These are phyloP conservation scores for Scyliorhinus canicula DNA, from an alignment of 2,797 vertebrate species.

Conservation along the genomic window DNA sequence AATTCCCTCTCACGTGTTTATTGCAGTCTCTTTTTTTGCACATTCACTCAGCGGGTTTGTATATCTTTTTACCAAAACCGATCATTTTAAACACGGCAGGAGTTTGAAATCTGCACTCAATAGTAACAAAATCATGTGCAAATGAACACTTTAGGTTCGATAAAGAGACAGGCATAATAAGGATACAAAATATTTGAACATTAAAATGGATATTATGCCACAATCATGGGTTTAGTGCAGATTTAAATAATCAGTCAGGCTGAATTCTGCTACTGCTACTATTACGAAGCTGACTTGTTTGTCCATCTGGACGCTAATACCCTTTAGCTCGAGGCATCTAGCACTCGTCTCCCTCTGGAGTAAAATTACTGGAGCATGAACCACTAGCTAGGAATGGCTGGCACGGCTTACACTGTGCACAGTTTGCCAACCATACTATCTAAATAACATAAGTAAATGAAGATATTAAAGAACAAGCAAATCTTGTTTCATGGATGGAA, in stretches of 20 bases:
- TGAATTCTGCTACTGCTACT: background rate
- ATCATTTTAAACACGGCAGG: background rate
- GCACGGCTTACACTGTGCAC: background rate
- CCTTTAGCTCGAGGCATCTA: background rate
- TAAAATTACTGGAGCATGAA: constrained; percentile 14
- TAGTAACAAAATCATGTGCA: background rate
- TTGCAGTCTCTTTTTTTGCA: background rate
- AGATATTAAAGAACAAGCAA: constrained; percentile 8
- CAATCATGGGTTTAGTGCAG: background rate
- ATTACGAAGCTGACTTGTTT: background rate
- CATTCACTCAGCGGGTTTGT: background rate
- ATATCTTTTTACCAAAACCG: background rate
- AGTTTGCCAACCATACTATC: background rate
- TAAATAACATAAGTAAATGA: constrained; percentile 21
- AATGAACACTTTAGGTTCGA: background rate
- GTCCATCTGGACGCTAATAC: constrained; percentile 15
- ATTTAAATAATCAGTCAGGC: background rate
- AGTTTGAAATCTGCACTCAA: background rate
- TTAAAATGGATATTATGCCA: background rate
- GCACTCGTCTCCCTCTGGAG: background rate
- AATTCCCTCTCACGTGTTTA: background rate
- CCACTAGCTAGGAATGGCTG: background rate
- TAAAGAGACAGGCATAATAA: background rate
- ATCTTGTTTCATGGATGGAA: background rate
- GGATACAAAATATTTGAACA: background rate